These are phyloP conservation scores for Pelecanoides urinatrix DNA, from an alignment of 2,113 vertebrate species.

Conservation along the genomic window DNA sequence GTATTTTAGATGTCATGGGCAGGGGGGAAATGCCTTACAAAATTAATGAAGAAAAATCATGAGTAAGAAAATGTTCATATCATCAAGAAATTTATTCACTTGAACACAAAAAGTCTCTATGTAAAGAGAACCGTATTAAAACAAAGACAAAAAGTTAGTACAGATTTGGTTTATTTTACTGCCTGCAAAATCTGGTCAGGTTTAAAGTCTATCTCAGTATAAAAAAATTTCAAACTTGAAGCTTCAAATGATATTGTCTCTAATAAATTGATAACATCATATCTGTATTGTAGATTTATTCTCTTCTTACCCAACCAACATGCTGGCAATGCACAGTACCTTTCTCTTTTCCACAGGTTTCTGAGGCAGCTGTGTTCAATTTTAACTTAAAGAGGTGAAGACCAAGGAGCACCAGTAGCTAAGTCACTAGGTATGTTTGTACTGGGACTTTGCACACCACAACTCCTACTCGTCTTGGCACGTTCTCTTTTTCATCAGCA, in stretches of 20 bases:
- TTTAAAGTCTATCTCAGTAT: background rate
- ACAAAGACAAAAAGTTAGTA: background rate
- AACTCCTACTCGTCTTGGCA: background rate
- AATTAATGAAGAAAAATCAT: background rate
- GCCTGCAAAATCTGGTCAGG: background rate
- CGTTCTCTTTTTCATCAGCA: background rate
- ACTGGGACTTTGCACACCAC: background rate
- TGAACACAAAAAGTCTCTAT: background rate
- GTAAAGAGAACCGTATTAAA: background rate
- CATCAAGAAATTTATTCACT: background rate
- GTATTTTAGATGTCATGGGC: background rate
- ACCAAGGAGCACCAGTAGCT: background rate
- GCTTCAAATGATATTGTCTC: background rate
- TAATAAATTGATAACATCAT: background rate
- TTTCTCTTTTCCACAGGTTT: background rate
- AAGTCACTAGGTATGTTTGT: background rate
- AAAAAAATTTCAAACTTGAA: background rate
- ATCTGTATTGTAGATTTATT: background rate
- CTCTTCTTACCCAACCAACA: background rate
- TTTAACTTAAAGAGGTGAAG: background rate
- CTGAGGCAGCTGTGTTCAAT: background rate
- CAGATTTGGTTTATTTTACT: background rate
- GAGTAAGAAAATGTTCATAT: background rate
- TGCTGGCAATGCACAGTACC: background rate
- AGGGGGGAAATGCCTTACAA: background rate